Conservation (phyloP, 2,888 invertebrate genomes). For the Agonopterix alstromeriana region DNA sequence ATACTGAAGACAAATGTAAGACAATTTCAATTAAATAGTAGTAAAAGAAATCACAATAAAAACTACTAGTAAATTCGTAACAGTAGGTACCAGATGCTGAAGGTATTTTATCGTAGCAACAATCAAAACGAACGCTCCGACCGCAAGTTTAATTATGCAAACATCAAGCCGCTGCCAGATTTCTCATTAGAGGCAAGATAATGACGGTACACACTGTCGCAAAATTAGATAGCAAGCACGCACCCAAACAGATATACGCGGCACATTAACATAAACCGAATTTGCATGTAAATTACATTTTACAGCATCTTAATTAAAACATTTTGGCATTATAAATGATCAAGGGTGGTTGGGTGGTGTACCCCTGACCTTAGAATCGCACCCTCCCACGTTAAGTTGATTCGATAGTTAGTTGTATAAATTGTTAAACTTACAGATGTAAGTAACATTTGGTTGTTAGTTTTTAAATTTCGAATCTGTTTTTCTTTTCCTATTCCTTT, state of each 20-base stretch:
- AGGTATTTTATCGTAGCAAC: constrained; percentile 65
- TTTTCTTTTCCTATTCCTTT: no score
- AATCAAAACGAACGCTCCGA: constrained; percentile 68
- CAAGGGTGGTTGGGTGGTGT: constrained; percentile 46
- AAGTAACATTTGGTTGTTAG: background rate
- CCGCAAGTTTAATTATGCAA: constrained; percentile 75
- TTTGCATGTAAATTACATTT: constrained; percentile 79
- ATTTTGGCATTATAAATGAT: constrained; percentile 79
- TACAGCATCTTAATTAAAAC: constrained; percentile 79
- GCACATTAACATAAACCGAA: constrained; percentile 78
- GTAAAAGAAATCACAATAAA: no score
- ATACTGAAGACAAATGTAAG: no score
- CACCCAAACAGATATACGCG: constrained; percentile 77
- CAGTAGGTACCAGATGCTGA: background rate
- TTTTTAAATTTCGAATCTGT: background rate
- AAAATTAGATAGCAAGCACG: constrained; percentile 76
- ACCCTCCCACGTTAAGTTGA: constrained; percentile 37
- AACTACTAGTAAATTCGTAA: background rate
- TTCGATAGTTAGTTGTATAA: constrained; percentile 49
- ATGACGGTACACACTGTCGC: constrained; percentile 76
- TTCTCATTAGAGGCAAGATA: constrained; percentile 77
- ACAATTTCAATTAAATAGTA: no score
- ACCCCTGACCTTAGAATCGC: constrained; percentile 52
- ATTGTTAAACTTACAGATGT: background rate
- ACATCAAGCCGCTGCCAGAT: constrained; percentile 76